Base-by-base conservation (phyloP, 2,888 invertebrate species). In the Acronicta aceris region DNA sequence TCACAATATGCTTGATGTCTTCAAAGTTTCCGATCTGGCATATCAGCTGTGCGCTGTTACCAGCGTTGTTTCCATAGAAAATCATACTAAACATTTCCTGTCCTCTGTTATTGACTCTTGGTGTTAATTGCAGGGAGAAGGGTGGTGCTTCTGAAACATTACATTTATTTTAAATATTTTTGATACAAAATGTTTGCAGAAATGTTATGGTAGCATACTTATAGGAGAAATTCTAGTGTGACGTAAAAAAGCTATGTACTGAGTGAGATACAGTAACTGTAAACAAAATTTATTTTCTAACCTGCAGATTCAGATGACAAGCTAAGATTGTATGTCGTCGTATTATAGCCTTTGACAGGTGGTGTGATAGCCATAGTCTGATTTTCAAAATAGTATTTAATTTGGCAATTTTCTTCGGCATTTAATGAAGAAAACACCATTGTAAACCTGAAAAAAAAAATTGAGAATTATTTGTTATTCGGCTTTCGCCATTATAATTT, bases 361-460 rank as follows among this genome's bases (percentile, higher is more conserved):
- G 81, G 77, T 16, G 59, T 52, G 21, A 74, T 65, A 13, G 6
- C 12, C 13, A 78, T 46, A 12, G 5, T 52, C 0, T 53, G 15
- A 1, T 45, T 43, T 27, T 59, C 12, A 40, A 69, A 74, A 46
- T 75, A 10, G 21, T 59, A 77, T 17, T 15, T 42, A 5, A 83
- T 56, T 43, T n/a, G 54, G 56, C 81, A 81, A 38, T 61, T 45
- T 4, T 67, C 54, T 5, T 50, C 45, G 10, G 45, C 61, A 13
- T 54, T 50, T 12, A 10, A 13, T 6, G 73, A 69, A 40, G 66
- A 64, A 17, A 78, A 59, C 41, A 60, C 62, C 43, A 65, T 65
- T 38, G 47, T 59, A 6, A 81, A 76, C 51, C 82, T 82, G 62
- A 17, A 71, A 74, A 13, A 16, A 17, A 8, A 30, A n/a, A 10